Evolutionary conservation across 2,113 vertebrate species (phyloP).

Genomic region (Esox niger): DNA sequence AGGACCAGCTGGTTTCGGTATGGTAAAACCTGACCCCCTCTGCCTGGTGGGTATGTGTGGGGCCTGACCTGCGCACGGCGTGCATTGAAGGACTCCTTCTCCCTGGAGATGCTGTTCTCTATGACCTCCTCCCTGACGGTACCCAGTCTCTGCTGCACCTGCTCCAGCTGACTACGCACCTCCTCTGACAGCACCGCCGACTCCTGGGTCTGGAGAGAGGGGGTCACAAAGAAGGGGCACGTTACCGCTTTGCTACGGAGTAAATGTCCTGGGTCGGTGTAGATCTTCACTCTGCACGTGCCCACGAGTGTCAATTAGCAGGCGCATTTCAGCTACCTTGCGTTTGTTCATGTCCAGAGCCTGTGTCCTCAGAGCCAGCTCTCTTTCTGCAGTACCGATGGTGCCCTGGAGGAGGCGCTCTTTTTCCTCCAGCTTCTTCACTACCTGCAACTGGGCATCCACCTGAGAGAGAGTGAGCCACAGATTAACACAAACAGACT

Average conservation of each 20-base stretch:
- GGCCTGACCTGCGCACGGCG: conserved; percentile 86
- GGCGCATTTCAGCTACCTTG: conserved; percentile 72
- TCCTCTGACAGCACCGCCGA: conserved; percentile 89
- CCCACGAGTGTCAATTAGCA: neutral
- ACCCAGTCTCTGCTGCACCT: conserved; percentile 87
- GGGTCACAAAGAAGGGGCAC: neutral
- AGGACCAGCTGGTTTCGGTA: too few relatives aligned
- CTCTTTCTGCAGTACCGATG: conserved; percentile 91
- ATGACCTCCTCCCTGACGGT: conserved; percentile 90
- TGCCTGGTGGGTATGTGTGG: neutral
- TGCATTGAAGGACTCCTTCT: conserved; percentile 95
- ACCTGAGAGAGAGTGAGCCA: conserved; percentile 72
- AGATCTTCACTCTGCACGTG: neutral
- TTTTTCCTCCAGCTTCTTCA: conserved; percentile 93
- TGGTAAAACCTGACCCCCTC: too few relatives aligned
- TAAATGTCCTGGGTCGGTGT: neutral
- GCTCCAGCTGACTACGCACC: conserved; percentile 83
- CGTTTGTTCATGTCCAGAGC: conserved; percentile 97
- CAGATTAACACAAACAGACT: neutral
- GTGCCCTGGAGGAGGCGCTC: conserved; percentile 96
- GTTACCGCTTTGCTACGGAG: neutral
- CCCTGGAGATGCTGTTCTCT: conserved; percentile 92
- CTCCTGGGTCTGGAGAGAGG: conserved; percentile 82
- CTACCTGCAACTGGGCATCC: conserved; percentile 93
- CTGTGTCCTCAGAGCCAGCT: conserved; percentile 86